phyloP scores from a whole-genome alignment of 2,888 invertebrate genomes.

The Eristalis intricaria region DNA sequence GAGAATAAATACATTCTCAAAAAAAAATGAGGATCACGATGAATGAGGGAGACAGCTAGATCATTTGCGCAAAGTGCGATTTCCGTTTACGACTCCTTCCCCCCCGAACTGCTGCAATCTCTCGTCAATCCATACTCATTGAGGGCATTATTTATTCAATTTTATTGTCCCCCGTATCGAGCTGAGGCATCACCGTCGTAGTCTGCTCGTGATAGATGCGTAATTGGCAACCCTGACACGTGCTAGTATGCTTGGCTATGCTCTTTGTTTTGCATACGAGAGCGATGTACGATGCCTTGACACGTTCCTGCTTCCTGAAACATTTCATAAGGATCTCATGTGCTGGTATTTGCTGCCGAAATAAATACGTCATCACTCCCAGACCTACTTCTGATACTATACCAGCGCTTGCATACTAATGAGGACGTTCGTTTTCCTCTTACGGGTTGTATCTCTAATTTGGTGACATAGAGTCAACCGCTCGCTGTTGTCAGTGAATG shows the following conservation, averaged over 20 bases:
- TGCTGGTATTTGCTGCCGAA: conserved; percentile 38
- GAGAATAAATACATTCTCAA: neutral
- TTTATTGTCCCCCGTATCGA: conserved; percentile 34
- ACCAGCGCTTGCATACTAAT: conserved; percentile 45
- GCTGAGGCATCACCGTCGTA: conserved; percentile 20
- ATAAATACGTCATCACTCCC: conserved; percentile 40
- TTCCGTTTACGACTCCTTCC: neutral
- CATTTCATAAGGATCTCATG: conserved; percentile 29
- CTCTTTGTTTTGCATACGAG: conserved; percentile 42
- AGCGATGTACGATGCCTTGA: conserved; percentile 32
- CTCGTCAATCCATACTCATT: neutral
- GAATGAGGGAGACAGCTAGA: conserved; percentile 12
- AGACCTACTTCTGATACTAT: conserved; percentile 13
- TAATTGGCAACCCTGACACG: conserved; percentile 55
- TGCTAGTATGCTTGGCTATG: conserved; percentile 50
- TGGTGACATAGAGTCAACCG: neutral
- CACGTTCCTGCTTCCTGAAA: conserved; percentile 19
- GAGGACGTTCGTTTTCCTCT: neutral
- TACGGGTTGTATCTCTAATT: neutral
- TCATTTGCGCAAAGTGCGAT: conserved; percentile 4
- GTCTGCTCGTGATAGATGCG: conserved; percentile 38
- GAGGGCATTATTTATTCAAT: conserved; percentile 9
- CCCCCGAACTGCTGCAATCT: neutral
- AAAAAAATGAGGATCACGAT: conserved; percentile 3
- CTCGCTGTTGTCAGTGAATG: no score